Evolutionary conservation across 2,888 invertebrate genomes (phyloP), one percentile per base, ranked within the genome.

Genomic region (Erebia palarica): DNA sequence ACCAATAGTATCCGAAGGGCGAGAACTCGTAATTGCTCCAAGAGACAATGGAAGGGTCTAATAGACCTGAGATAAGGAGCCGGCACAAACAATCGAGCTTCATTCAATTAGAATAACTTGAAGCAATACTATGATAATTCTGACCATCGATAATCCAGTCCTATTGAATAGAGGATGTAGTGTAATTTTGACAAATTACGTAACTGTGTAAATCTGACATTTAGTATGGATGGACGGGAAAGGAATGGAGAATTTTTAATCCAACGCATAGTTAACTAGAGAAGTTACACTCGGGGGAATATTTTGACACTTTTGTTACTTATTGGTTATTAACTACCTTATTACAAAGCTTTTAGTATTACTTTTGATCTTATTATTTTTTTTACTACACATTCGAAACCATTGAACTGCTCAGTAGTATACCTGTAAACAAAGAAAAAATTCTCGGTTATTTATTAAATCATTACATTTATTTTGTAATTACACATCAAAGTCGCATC

Each of bases 1-100:
- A 42, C 60, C 42, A 16, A 60, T 60, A 60, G 42, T 42, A 42
- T 16, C 16, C 61, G 51, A 66, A 63, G 66, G 65, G 53, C 57
- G 49, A 49, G 58, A 69, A 65, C 69, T 69, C 65, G 69, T 72
- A 66, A 72, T 72, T 69, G 69, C 72, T 42, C 42, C 60, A 10
- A 14, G 42, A 60, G 60, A 60, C 60, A 60, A 60, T 42, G 60
- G 60, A 60, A 42, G 60, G 60, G 60, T 60, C 42, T 60, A 60
- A 60, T 60, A 44, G 60, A 60, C 60, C 60, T 42, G 42, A n/a
- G 60, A 60, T 60, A 60, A 44, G 60, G 60, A 27, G 9, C 36
- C 14, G 36, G n/a, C 5, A 36, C n/a, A 14, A 59, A 60, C 60
- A 60, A 60, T 42, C n/a, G 16, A 42, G 60, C 42, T 44, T 60